Evolutionary conservation across 2,888 invertebrate genomes (phyloP), one percentile per base, ranked within the genome.

Genomic region (Megalurothrips usitatus): DNA sequence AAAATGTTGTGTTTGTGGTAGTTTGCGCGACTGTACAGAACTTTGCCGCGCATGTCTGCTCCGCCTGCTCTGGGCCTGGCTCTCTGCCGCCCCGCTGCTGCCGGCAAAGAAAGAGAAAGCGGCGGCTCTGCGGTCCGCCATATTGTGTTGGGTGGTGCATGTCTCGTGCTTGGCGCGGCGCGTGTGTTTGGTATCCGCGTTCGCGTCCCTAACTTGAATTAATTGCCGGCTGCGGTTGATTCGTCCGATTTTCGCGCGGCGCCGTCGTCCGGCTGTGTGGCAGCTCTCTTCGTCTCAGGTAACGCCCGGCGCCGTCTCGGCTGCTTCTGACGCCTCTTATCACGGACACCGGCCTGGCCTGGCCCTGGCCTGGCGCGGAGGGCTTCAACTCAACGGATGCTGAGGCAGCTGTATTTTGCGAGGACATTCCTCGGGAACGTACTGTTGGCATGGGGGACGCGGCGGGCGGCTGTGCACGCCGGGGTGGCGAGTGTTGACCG

Each of bases 101-200:
- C 58, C n/a, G 26, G 26, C 68, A 23, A 26, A 75, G 68, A 75
- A 75, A 75, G 68, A 75, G 68, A 75, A 10, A 75, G 68, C 68
- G 68, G 23, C 68, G 68, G 23, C 23, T 23, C 68, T 8, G 4
- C 4, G 23, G 23, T 75, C 68, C 68, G 68, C 68, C 68, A 75
- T 75, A 75, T 75, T 75, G 68, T 75, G 68, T 75, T 75, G 26
- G 68, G 68, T 75, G 68, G 68, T 75, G 68, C 68, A 75, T 75
- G 68, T 75, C 68, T 75, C 68, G 68, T 75, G 68, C 68, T 75
- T 43, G 26, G 23, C 68, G 68, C 68, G n/a, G n/a, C 19, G 68
- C 68, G 68, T 75, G 68, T 26, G 26, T 75, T 75, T 43, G 6
- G 34, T 43, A 14, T 58, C 12, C 68, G 68, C 68, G 17, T 17